phyloP scores from a whole-genome alignment of 2,888 invertebrate species.

The Encarsia formosa region DNA sequence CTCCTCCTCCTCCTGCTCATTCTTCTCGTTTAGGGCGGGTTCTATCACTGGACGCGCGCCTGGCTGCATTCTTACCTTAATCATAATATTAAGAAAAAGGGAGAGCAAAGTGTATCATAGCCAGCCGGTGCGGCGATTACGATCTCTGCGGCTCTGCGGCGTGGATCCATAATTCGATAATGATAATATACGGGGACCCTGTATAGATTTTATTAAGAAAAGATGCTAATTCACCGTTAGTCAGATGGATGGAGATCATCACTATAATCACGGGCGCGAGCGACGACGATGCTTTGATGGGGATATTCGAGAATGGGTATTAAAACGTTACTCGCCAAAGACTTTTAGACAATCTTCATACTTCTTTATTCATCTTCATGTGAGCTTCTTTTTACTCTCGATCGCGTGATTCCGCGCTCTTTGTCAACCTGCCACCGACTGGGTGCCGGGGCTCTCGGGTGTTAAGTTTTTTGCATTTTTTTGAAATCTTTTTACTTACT shows the following conservation, averaged over 20 bases:
- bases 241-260: conserved; percentile 39
- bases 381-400: no score
- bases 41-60: no score
- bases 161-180: conserved; percentile 48
- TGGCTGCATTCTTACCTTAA: no score
- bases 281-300: conserved; percentile 6
- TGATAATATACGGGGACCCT: conserved; percentile 46
- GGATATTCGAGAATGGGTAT: conserved; percentile 40
- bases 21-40: background rate
- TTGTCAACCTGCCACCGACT: background rate
- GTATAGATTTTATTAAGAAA: conserved; percentile 44
- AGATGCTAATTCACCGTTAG: conserved; percentile 49
- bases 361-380: background rate
- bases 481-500: no score
- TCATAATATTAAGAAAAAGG: no score
- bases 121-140: conserved; percentile 37
- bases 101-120: conserved; percentile 24
- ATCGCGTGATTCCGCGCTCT: no score
- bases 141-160: conserved; percentile 38
- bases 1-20: background rate
- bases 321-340: conserved; percentile 48
- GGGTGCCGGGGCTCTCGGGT: no score
- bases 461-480: no score
- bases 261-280: conserved; percentile 40
- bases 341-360: no score